Evolutionary conservation across 2,113 vertebrate genomes (phyloP).

Genomic region (Condylura cristata): DNA sequence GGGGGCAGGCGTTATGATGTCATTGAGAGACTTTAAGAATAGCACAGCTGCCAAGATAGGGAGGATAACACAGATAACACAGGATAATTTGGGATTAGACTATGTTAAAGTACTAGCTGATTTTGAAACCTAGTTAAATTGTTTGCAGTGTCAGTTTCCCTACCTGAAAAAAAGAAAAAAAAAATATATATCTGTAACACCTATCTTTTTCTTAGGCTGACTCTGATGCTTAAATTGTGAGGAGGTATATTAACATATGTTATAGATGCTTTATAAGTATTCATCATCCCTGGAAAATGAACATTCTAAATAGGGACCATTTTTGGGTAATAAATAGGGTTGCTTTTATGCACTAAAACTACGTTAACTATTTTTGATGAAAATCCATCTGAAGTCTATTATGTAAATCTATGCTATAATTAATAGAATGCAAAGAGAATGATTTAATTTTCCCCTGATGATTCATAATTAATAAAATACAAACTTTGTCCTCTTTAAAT

Average conservation of each 20-base stretch:
- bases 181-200: neutral
- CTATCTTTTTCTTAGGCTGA: neutral
- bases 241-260: neutral
- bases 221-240: neutral
- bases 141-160: neutral
- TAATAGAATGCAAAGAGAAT: neutral
- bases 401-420: slow-evolving; percentile 35
- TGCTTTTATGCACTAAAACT: neutral
- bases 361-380: slow-evolving; percentile 39
- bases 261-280: slow-evolving; percentile 17
- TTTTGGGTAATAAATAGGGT: neutral
- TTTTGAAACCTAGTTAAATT: slow-evolving; percentile 39
- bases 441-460: neutral
- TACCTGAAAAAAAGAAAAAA: slow-evolving; percentile 1
- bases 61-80: neutral
- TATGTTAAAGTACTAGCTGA: neutral
- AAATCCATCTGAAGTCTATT: neutral
- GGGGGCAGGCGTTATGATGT: neutral
- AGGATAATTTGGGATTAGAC: neutral
- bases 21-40: neutral
- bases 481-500: slow-evolving; percentile 37
- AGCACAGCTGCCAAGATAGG: neutral
- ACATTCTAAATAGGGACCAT: neutral
- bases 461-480: neutral
- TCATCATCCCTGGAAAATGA: neutral